Base-by-base conservation (phyloP, 2,888 invertebrate species). In the Apamea epomidion region DNA sequence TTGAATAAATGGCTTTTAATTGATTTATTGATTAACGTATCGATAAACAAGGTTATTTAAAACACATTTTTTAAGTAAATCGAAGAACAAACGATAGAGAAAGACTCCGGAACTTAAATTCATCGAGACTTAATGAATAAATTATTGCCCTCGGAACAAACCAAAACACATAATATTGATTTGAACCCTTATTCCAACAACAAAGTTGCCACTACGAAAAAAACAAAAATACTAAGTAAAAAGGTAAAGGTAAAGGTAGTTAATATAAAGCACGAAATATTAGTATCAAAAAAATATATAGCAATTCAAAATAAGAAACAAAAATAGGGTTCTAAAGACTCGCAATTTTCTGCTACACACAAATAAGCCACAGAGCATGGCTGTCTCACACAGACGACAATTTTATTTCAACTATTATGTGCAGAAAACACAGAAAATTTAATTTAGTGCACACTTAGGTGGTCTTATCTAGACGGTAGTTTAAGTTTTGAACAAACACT, bases 301-400 rank as follows among this genome's bases (percentile, higher is more conserved):
- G 65, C 37, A 65, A 51, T 79, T 70, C 51, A 80, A 86, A 88
- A 88, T 85, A 86, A 82, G 87, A 86, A 88, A 88, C 81, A 82
- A 78, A 82, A 86, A 82, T 78, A 79, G 67, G 75, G 60, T 72
- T 76, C 81, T 88, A 81, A 84, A 84, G 81, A 90, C 78, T 83
- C 78, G 71, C 81, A 85, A 89, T 87, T 83, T 83, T 86, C 77
- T 78, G 76, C 72, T 67, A 85, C 82, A 83, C 82, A 84, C 81
- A 89, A 88, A 84, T 83, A 89, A 80, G 75, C 81, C 68, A 79
- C 80, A 78, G 81, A 58, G n/a, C 76, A 60, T 14, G 37, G 72
- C 76, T 77, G 81, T 86, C 88, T 80, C 84, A 86, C 88, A 88
- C 87, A 76, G 80, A 60, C 88, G 67, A 60, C 73, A 42, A 73